Base-by-base conservation (phyloP, 2,797 vertebrate genomes). In the Bradypodion ventrale region DNA sequence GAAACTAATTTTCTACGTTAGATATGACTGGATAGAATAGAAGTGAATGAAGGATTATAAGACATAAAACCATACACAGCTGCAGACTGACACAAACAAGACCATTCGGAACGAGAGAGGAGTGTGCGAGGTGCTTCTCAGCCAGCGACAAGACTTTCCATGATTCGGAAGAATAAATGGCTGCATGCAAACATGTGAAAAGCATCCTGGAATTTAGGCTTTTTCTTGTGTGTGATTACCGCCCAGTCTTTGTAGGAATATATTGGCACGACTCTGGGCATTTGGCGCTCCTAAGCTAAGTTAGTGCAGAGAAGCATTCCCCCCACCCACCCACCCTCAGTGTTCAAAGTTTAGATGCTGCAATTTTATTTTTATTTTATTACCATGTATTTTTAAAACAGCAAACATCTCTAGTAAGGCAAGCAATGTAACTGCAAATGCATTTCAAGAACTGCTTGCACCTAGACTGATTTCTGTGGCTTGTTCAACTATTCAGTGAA, bases 1-100 rank as follows among this genome's bases (percentile, higher is more conserved):
- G 94, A 97, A 97, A 97, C 98, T 98, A 99, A 97, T 96, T 96
- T 95, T 97, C 97, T 98, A 97, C 95, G 95, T 97, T 98, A 98
- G 96, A 98, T 97, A 98, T 98, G 97, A 97, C 96, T 97, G 96
- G 95, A 95, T 96, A 94, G 96, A 96, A 96, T 93, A 94, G 96
- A 96, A 97, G 95, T 95, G 96, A n/a, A 98, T 98, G 98, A 97
- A 97, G 96, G 96, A 96, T 97, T 97, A 98, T 97, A 97, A 98
- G 98, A 98, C 98, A 96, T 95, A 96, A 96, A 97, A 97, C 97
- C 96, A 96, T 97, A 97, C 97, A 98, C 96, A 96, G 97, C 97
- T 97, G 97, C 97, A 97, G 98, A 99, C 97, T 95, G 96, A 97
- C 97, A 97, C 96, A 96, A 98, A 98, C 97, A 77, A 82, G 84